A percentile compares a stretch with the other conserved stretches of the same genome.
These are phyloP conservation scores for Nipponacmea schrenckii DNA, from an alignment of 2,888 invertebrate genomes.

Conservation along the genomic window DNA sequence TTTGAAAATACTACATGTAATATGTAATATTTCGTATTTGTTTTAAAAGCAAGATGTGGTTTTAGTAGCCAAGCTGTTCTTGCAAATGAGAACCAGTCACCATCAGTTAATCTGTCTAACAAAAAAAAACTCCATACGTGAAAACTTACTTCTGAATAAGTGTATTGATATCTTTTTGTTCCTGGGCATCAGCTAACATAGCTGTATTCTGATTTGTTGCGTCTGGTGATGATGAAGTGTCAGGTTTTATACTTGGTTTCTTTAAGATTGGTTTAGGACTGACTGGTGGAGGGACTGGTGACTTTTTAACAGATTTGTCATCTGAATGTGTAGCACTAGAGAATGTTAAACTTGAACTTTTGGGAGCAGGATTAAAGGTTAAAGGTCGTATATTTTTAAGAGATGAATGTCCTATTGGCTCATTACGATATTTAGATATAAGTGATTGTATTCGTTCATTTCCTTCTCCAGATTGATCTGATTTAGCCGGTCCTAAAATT, in stretches of 20 bases:
- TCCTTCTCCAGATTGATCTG: constrained; percentile 30
- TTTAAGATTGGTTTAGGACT: constrained; percentile 39
- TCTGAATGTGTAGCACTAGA: constrained; percentile 21
- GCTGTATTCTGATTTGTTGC: constrained; percentile 27
- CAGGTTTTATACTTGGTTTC: constrained; percentile 1
- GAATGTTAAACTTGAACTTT: constrained; percentile 15
- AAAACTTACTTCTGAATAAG: constrained; percentile 55
- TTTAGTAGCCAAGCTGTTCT: too few species aligned
- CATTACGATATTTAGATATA: constrained; percentile 57
- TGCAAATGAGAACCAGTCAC: too few species aligned
- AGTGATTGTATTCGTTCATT: constrained; percentile 51
- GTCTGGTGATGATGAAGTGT: constrained; percentile 20
- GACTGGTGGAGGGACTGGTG: constrained; percentile 46
- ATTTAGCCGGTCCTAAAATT: constrained; percentile 22
- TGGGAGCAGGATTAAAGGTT: constrained; percentile 22
- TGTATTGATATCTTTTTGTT: constrained; percentile 53
- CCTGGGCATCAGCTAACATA: constrained; percentile 38
- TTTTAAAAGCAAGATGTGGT: too few species aligned
- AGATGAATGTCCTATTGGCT: constrained; percentile 32
- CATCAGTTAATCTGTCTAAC: too few species aligned
- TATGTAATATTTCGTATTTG: too few species aligned
- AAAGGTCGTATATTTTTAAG: constrained; percentile 46
- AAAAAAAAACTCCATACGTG: background rate
- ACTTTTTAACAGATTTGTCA: constrained; percentile 37
- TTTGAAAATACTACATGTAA: too few species aligned